phyloP scores from a whole-genome alignment of 2,797 vertebrate species.

The Manis pentadactyla region DNA sequence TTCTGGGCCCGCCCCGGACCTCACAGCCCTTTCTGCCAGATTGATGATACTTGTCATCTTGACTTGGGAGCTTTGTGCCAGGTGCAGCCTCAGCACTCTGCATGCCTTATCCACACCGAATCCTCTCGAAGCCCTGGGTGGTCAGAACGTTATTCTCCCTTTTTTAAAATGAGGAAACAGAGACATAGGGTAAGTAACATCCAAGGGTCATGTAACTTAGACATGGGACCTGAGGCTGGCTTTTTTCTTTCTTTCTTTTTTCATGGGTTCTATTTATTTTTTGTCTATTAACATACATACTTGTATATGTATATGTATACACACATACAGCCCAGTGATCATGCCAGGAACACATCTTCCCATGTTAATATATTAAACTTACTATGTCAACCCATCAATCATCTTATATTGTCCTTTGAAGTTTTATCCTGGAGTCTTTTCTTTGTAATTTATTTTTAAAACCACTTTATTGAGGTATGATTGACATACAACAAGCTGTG shows the following conservation, averaged over 20 bases:
- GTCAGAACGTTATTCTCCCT: not conserved
- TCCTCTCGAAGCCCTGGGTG: not conserved
- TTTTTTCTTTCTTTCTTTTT: not conserved
- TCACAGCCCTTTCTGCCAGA: not conserved
- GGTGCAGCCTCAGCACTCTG: not conserved
- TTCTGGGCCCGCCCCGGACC: fast-evolving
- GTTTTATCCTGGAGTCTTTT: not conserved
- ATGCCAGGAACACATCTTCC: not conserved
- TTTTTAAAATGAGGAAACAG: not conserved
- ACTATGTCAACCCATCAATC: not conserved
- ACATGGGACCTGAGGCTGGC: fast-evolving
- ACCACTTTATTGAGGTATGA: not conserved
- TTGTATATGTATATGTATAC: too few relatives aligned
- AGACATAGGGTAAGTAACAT: not conserved
- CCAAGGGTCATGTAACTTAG: not conserved
- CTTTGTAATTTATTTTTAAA: not conserved
- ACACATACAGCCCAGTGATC: too few relatives aligned
- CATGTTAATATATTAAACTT: not conserved
- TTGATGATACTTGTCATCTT: not conserved
- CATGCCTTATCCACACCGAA: fast-evolving
- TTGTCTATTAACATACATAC: not conserved
- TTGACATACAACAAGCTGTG: not conserved
- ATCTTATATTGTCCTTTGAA: not conserved
- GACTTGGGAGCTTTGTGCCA: fast-evolving
- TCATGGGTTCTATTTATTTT: not conserved